phyloP scores from a whole-genome alignment of 64 coral and sea anemone species.

The Astreopora myriophthalma region DNA sequence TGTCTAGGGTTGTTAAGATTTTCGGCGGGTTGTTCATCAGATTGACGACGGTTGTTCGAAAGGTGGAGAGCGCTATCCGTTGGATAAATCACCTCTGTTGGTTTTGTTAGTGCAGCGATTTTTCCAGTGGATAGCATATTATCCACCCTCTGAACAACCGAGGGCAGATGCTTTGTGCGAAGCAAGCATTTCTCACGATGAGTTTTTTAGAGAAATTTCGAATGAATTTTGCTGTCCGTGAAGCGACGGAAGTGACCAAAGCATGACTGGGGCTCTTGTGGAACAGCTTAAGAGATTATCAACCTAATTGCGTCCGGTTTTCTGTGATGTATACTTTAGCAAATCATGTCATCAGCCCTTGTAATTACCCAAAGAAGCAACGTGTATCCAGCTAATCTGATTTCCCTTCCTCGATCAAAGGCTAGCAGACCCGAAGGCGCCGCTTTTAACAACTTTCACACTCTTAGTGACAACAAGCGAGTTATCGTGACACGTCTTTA shows the following conservation, averaged over 20 bases:
- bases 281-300: slow-evolving; percentile 40
- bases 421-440: slow-evolving; percentile 40
- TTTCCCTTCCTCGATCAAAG: not conserved
- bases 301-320: not conserved
- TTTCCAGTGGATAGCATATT: too few species aligned
- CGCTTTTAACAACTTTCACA: slow-evolving; percentile 26
- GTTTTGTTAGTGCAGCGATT: too few species aligned
- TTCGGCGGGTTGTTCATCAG: too few species aligned
- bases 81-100: too few species aligned
- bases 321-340: not conserved
- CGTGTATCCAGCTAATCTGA: slow-evolving; percentile 27
- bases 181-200: too few species aligned
- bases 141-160: too few species aligned
- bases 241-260: not conserved
- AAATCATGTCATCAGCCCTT: slow-evolving; percentile 24
- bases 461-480: not conserved
- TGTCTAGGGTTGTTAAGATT: too few species aligned
- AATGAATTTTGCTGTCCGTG: too few species aligned
- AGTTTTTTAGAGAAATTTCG: too few species aligned
- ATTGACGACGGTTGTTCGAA: too few species aligned
- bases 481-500: not conserved
- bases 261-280: not conserved
- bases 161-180: too few species aligned
- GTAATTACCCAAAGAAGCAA: slow-evolving; percentile 24
- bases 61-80: too few species aligned